phyloP scores from a whole-genome alignment of 2,797 vertebrate species.

The Luscinia luscinia region DNA sequence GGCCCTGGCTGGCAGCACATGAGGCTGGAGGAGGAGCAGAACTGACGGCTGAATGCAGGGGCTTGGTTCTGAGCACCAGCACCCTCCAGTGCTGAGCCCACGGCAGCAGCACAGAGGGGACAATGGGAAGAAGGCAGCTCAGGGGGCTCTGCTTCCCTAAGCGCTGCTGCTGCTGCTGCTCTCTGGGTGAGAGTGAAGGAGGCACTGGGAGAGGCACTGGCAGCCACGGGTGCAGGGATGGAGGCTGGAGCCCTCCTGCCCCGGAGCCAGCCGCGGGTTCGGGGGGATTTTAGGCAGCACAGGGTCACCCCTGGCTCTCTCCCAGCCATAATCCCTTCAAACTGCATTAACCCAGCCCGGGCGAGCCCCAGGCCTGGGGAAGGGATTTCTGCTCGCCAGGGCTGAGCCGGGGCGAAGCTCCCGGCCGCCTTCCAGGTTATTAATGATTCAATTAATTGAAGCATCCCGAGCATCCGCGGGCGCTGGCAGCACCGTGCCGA shows the following conservation, averaged over 20 bases:
- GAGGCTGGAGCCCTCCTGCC: neutral
- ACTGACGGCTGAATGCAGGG: rapidly evolving
- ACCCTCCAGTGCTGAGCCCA: neutral
- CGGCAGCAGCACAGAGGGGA: neutral
- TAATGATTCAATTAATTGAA: neutral
- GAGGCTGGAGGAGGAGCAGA: neutral
- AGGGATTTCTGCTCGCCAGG: neutral
- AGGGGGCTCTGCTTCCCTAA: neutral
- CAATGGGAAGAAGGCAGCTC: neutral
- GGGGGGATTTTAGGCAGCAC: neutral
- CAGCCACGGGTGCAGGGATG: rapidly evolving
- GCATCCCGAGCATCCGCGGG: neutral
- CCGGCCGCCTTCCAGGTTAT: rapidly evolving
- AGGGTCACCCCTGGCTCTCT: neutral
- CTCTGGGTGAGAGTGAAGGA: neutral
- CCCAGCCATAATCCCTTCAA: neutral
- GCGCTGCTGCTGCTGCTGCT: neutral
- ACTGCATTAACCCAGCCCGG: neutral
- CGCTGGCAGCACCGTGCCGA: neutral
- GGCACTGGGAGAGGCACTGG: rapidly evolving
- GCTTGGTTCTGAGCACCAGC: neutral
- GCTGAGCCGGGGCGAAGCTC: rapidly evolving
- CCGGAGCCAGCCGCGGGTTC: rapidly evolving
- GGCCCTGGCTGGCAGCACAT: rapidly evolving
- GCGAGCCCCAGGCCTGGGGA: neutral